Base-by-base conservation (phyloP, 2,113 vertebrate species). In the Oncorhynchus nerka region DNA sequence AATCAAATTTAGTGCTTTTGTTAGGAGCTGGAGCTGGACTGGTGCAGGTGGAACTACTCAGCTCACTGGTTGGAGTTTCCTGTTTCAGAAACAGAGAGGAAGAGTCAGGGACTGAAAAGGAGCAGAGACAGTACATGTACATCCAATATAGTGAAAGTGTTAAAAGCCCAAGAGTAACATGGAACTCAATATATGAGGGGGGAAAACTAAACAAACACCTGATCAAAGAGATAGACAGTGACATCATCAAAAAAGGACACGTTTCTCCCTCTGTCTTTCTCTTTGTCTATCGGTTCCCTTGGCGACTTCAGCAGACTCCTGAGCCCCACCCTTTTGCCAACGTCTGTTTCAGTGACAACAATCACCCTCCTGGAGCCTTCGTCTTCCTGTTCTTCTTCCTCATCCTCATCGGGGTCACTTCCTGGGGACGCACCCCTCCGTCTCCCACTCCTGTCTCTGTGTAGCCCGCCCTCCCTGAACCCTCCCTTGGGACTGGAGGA, bases 181-280 rank as follows among this genome's bases (percentile, higher is more conserved):
- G 12, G 49, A 3, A 55, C 51, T 55, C 4, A 55, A 55, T 55
- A 19, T 55, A 55, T 62, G n/a, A 62, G n/a, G 19, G 5, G 19
- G 6, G 20, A 2, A 1, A 2, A 57, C 16, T 8, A 22, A 62
- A 62, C 59, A 62, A 62, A 62, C 83, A 96, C 96, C 96, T 97
- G 96, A 92, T 97, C 95, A 88, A 97, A 97, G 69, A 96, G 94
- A 91, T 96, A 97, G 85, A 97, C 93, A 11, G 96, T 97, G 92
- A 97, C 95, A 91, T 97, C 95, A 90, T 96, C 95, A 89, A 91
- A 92, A 84, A 95, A 95, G 73, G 92, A 93, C 89, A 97, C 96
- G 71, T 96, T 97, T 89, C 91, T 93, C 88, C 91, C 96, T 90
- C 93, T 94, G 91, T 97, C 95, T 84, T 88, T 94, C 74, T 94